Base-by-base conservation (phyloP, 1,140 invertebrate genomes). In the Diabrotica virgifera region DNA sequence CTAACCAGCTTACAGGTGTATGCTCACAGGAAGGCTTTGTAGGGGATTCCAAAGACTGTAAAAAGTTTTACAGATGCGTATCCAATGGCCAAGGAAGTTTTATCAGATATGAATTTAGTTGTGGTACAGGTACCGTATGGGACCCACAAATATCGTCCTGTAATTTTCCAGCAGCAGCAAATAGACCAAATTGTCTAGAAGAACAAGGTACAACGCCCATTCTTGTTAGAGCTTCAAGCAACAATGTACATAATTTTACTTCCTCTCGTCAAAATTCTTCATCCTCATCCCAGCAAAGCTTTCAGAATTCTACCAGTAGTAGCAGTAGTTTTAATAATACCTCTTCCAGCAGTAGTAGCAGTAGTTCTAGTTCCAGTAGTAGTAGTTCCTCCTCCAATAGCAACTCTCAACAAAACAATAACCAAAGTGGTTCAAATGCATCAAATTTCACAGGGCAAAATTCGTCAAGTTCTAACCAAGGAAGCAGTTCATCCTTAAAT, bases 41-140 rank as follows among this genome's bases (percentile, higher is more conserved):
- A 69, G 79, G 79, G 11, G 81, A 87, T 68, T 73, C 77, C 59
- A 78, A 80, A 13, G 81, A 89, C 70, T 90, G 89, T 72, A 82
- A 80, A 66, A 85, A 83, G 68, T 89, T 89, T 71, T 87, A 86
- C 70, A 75, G 85, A 62, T 86, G 85, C 67, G 82, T 84, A n/a
- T 38, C 55, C 13, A 66, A 68, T 7, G 78, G 77, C 37, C 70
- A 80, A 59, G 78, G 74, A 84, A 84, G 70, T 80, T 82, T 8
- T 72, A 75, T 46, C 82, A 84, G 67, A 86, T 85, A 38, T 66
- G 82, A 87, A 54, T 90, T 87, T 69, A 81, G 79, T 14, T 90
- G 88, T 75, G 86, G 83, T 6, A 77, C 77, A 11, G 87, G 86
- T 52, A 90, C 88, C 6, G 83, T 88, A 11, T 88, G 84, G 78